Base-by-base conservation (phyloP, 2,797 vertebrate genomes). In the Pteropus rufus region DNA sequence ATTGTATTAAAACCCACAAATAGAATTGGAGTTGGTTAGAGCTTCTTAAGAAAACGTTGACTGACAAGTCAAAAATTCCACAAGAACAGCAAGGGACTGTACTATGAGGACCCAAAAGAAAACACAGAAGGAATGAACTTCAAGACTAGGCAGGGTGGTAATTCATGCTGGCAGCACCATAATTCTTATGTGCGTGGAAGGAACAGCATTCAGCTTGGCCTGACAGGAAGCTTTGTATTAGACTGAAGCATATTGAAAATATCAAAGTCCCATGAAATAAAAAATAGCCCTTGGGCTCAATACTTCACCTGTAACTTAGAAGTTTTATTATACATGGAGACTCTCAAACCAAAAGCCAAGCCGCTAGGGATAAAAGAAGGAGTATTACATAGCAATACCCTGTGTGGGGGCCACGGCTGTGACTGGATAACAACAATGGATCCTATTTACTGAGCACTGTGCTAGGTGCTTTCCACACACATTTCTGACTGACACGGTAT, bases 291-390 rank as follows among this genome's bases (percentile, higher is more conserved):
- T 26, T 14, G 31, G 34, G 58, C 82, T 90, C 67, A 46, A 70
- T 65, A 49, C 62, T 76, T 88, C 64, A 60, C 87, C 79, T 87
- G 29, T 60, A 84, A 79, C 36, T 18, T 56, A 58, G 88, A 96
- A 83, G 79, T 83, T 95, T 85, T 49, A 73, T 79, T 93, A 76
- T 10, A 86, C 29, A n/a, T 15, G 21, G 79, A 96, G 87, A 86
- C 67, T 26, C 76, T 79, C 62, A 86, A 88, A 54, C 34, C 11
- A 16, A 75, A 96, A 92, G n/a, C 24, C 87, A 77, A 79, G 49
- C 46, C 36, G 2, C 39, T 26, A 19, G 31, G 41, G 14, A 12
- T 2, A 12, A 86, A 81, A 58, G 65, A 34, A 72, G 7, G 44
- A 77, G n/a, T 34, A 44, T 77, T 46, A 18, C 23, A 3, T 41